Evolutionary conservation across 92 coral and sea anemone species (phyloP).

Genomic region (Micromussa lordhowensis): DNA sequence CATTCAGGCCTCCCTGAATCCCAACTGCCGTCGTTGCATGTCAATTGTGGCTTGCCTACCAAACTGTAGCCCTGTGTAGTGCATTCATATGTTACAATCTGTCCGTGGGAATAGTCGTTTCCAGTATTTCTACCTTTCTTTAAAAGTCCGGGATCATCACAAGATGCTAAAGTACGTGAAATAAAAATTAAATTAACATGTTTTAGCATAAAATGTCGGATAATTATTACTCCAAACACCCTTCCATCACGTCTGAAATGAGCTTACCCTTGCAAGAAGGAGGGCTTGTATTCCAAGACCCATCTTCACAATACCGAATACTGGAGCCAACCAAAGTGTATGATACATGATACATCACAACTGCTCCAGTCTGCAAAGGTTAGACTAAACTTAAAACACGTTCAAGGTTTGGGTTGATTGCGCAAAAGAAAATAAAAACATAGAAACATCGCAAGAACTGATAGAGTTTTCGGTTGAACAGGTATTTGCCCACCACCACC

Average conservation of each 20-base stretch:
- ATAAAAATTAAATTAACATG: background rate
- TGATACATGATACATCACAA: constrained; percentile 47
- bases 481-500: constrained; percentile 59
- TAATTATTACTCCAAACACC: background rate
- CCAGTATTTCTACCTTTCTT: constrained; percentile 21
- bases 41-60: no score
- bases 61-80: no score
- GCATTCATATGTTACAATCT: no score
- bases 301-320: no score
- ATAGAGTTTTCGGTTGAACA: background rate
- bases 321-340: no score
- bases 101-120: constrained; percentile 45
- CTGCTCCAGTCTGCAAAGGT: constrained; percentile 65
- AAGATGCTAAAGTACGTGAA: background rate
- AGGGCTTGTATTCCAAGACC: constrained; percentile 65
- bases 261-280: constrained; percentile 50
- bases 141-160: constrained; percentile 57
- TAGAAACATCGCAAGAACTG: no score
- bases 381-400: background rate
- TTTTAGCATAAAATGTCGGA: no score
- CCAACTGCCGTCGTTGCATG: no score
- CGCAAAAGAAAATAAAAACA: background rate
- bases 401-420: background rate
- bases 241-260: background rate
- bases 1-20: background rate